A percentile compares a stretch with the other conserved stretches of the same genome.
Conservation (phyloP, 2,797 vertebrate genomes). For the Caiman crocodilus region DNA sequence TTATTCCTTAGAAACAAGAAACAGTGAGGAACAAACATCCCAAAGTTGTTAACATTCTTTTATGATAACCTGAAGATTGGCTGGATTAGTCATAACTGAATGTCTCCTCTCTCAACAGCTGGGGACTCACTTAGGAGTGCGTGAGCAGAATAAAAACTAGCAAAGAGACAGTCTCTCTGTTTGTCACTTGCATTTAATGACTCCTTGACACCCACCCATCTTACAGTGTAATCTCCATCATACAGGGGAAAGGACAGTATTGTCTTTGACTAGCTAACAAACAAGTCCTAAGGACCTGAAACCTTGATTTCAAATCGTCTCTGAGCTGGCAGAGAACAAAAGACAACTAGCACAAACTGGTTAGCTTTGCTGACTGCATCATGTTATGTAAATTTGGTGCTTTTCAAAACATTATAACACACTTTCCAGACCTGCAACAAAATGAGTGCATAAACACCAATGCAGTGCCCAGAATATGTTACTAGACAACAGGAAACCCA, state of each 20-base stretch:
- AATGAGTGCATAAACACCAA: neutral
- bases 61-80: neutral
- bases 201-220: neutral
- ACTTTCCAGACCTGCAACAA: neutral
- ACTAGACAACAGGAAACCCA: neutral
- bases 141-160: neutral
- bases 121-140: neutral
- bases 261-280: neutral
- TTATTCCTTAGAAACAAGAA: neutral
- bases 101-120: neutral
- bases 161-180: neutral
- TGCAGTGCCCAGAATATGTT: neutral
- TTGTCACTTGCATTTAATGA: conserved; percentile 45
- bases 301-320: neutral
- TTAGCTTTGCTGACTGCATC: neutral
- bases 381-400: neutral
- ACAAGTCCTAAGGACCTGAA: neutral
- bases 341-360: neutral
- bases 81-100: neutral
- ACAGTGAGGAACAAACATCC: neutral
- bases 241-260: neutral
- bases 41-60: neutral
- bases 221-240: neutral
- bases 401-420: neutral
- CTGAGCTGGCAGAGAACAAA: neutral